A percentile compares a stretch with the other conserved stretches of the same genome.
Evolutionary conservation across 2,888 invertebrate genomes (phyloP).

Genomic region (Physocephala rufipes): DNA sequence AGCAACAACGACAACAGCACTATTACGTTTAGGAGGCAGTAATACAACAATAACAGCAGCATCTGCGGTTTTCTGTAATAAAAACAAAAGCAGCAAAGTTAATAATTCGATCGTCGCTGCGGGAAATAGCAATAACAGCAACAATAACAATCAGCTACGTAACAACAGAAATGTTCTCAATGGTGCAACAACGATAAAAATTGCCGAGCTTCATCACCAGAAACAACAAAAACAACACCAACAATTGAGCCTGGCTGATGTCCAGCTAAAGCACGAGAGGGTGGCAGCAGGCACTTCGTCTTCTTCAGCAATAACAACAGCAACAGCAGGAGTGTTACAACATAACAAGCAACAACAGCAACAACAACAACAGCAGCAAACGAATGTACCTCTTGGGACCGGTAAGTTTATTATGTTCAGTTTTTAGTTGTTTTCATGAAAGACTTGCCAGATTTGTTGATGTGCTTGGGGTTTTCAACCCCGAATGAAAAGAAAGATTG

Average conservation of each 20-base stretch:
- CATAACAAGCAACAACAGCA: conserved; percentile 47
- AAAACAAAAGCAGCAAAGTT: conserved; percentile 44
- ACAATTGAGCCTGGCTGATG: conserved; percentile 53
- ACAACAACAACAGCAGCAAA: conserved; percentile 52
- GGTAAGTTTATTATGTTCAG: conserved; percentile 58
- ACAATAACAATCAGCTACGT: conserved; percentile 49
- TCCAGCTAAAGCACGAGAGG: conserved; percentile 56
- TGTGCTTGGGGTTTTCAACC: not conserved
- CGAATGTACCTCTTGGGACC: conserved; percentile 65
- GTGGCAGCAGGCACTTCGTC: conserved; percentile 28
- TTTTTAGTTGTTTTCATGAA: conserved; percentile 13
- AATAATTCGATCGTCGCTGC: conserved; percentile 38
- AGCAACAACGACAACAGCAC: conserved; percentile 53
- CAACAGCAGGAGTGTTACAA: conserved; percentile 50
- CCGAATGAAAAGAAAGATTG: conserved; percentile 18
- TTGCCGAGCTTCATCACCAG: not conserved
- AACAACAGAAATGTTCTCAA: conserved; percentile 47
- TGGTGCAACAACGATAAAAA: conserved; percentile 42
- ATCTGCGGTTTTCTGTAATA: conserved; percentile 43
- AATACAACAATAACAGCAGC: conserved; percentile 43
- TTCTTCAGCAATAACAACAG: conserved; percentile 16
- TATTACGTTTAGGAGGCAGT: conserved; percentile 55
- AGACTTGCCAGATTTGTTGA: conserved; percentile 3
- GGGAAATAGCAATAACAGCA: conserved; percentile 45
- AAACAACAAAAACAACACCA: conserved; percentile 42